A percentile compares a stretch with the other conserved stretches of the same genome.
These are phyloP conservation scores for Apocrypta bakeri DNA, from an alignment of 1,140 invertebrate species.

Conservation along the genomic window DNA sequence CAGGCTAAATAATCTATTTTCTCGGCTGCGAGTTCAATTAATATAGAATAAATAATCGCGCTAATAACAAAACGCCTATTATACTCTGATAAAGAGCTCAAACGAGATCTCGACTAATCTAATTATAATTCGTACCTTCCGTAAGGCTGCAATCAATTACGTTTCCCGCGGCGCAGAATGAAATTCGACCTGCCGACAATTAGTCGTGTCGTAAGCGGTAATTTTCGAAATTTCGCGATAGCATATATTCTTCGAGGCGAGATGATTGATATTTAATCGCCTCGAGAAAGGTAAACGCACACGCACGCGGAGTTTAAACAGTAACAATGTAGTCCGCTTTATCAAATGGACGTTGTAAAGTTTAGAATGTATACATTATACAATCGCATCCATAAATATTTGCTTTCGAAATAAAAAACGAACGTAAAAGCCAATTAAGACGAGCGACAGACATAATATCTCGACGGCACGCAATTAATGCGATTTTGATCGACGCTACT, in stretches of 20 bases:
- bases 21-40: conserved; percentile 6
- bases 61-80: not conserved
- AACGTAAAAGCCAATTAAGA: conserved; percentile 17
- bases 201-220: not conserved
- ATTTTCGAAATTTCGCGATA: not conserved
- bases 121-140: conserved; percentile 1
- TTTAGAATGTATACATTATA: too few relatives aligned
- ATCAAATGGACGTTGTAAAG: too few relatives aligned
- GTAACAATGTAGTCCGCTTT: too few relatives aligned
- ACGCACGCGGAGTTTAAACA: too few relatives aligned
- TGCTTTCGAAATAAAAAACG: too few relatives aligned
- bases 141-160: not conserved
- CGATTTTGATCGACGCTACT: conserved; percentile 59
- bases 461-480: conserved; percentile 63
- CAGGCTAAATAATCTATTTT: not conserved
- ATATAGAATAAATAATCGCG: too few relatives aligned
- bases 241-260: not conserved
- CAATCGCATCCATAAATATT: too few relatives aligned
- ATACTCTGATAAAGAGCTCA: not conserved
- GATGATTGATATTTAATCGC: too few relatives aligned
- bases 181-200: not conserved
- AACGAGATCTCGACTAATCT: not conserved
- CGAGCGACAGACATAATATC: conserved; percentile 49
- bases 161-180: not conserved
- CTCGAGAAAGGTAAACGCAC: too few relatives aligned